Percentiles rank a stretch among this genome's conserved stretches.
phyloP scores from a whole-genome alignment of 2,797 vertebrate genomes.

The Rhinella marina region DNA sequence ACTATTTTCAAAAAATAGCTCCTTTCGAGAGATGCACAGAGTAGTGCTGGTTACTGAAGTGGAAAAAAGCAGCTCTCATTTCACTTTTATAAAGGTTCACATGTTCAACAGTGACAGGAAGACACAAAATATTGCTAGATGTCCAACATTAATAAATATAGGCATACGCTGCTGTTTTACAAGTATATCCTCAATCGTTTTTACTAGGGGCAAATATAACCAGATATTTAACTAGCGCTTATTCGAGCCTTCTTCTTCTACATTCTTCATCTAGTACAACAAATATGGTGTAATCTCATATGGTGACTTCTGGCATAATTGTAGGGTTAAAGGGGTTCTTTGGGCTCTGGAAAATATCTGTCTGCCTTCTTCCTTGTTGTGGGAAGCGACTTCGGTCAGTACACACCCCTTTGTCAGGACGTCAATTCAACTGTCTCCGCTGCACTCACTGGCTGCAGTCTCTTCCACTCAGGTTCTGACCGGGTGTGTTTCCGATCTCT shows the following conservation, averaged over 20 bases:
- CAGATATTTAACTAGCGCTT: background rate
- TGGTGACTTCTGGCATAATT: too few species aligned
- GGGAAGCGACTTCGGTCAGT: too few species aligned
- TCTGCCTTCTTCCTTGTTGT: too few species aligned
- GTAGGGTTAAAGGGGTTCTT: too few species aligned
- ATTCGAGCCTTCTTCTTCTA: background rate
- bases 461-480: too few species aligned
- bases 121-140: constrained; percentile 16
- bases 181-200: background rate
- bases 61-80: constrained; percentile 72
- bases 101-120: background rate
- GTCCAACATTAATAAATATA: background rate
- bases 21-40: constrained; percentile 63
- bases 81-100: constrained; percentile 66
- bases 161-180: background rate
- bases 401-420: too few species aligned
- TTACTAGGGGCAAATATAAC: background rate
- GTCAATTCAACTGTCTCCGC: too few species aligned
- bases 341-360: too few species aligned
- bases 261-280: too few species aligned
- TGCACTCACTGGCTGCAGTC: too few species aligned
- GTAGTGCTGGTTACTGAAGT: constrained; percentile 66
- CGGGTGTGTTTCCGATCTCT: too few species aligned
- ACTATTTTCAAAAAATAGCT: constrained; percentile 48
- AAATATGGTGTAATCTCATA: too few species aligned